Conservation (phyloP, 2,888 invertebrate genomes). For the Callyntrura sp. region DNA sequence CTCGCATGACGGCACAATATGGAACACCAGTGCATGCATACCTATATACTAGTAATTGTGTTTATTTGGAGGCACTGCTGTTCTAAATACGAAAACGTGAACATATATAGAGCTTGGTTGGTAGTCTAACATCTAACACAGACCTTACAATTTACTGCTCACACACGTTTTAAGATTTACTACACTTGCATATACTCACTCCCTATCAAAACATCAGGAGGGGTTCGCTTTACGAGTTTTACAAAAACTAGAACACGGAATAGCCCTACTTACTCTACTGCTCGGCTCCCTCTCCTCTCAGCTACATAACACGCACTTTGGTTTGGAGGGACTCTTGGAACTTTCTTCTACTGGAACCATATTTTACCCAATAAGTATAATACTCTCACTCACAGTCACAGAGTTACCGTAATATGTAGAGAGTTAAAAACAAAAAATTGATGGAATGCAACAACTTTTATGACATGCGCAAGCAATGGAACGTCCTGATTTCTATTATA, state of each 20-base stretch:
- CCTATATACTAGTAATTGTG: not conserved
- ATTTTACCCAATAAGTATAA: constrained; percentile 1
- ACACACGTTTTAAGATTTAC: not conserved
- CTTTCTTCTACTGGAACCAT: not conserved
- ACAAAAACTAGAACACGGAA: not conserved
- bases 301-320: not conserved
- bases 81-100: not conserved
- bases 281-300: no score
- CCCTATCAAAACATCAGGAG: not conserved
- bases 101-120: not conserved
- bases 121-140: not conserved
- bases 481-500: constrained; percentile 34
- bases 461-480: constrained; percentile 33
- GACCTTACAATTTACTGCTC: no score
- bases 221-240: not conserved
- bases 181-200: not conserved
- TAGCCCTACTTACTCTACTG: no score
- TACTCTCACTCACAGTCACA: not conserved
- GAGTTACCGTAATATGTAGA: not conserved
- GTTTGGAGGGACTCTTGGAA: not conserved
- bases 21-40: not conserved
- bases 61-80: not conserved
- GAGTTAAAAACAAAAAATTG: not conserved
- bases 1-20: not conserved
- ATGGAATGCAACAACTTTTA: constrained; percentile 67